Percentiles rank a stretch among this genome's conserved stretches.
Evolutionary conservation across 2,888 invertebrate genomes (phyloP).

Genomic region (Euzophera pinguis): DNA sequence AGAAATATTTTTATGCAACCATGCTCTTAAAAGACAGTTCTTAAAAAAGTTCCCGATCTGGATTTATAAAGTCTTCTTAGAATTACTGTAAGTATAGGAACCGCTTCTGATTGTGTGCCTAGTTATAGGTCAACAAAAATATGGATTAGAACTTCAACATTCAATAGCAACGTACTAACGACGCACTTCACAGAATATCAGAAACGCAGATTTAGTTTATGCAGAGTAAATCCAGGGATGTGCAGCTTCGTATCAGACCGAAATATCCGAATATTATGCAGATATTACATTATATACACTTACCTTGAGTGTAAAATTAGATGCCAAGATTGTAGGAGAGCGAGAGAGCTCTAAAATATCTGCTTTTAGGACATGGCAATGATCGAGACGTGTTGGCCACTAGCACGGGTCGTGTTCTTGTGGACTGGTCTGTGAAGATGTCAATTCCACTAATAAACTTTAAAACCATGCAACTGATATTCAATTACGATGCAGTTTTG

Average conservation of each 20-base stretch:
- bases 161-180: not conserved
- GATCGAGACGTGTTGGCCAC: constrained; percentile 14
- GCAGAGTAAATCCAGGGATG: constrained; percentile 42
- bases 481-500: no score
- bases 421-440: no score
- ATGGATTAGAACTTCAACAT: not conserved
- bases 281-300: constrained; percentile 58
- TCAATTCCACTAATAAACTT: no score
- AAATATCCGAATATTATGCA: constrained; percentile 61
- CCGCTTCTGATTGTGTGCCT: no score
- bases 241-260: constrained; percentile 43
- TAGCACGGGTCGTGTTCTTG: no score
- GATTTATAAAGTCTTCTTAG: no score
- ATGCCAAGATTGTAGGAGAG: constrained; percentile 44
- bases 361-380: constrained; percentile 16
- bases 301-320: constrained; percentile 66
- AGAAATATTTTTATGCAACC: no score
- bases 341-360: constrained; percentile 41
- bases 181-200: constrained; percentile 14
- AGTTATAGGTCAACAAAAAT: no score
- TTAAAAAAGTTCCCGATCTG: no score
- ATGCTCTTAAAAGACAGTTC: no score
- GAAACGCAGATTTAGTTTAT: constrained; percentile 19
- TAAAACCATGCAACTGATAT: no score
- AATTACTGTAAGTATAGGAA: no score